phyloP scores from a whole-genome alignment of 2,888 invertebrate genomes.

The Cepaea hortensis region DNA sequence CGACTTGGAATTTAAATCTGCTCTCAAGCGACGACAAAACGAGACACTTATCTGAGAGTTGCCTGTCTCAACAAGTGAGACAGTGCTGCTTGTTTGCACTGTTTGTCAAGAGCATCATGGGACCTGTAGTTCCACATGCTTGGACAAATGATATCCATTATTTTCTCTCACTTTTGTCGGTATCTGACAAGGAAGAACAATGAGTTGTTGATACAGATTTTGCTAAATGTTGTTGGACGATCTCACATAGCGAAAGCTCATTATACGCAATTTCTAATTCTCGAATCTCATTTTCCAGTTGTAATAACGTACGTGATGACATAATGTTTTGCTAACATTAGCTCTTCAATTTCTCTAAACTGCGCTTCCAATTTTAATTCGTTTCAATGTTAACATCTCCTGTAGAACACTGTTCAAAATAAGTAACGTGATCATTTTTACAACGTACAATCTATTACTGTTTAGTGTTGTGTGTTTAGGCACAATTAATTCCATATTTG shows the following conservation, averaged over 20 bases:
- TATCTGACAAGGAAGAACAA: not conserved
- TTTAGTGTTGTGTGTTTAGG: no score
- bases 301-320: not conserved
- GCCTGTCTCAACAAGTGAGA: not conserved
- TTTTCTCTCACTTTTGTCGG: not conserved
- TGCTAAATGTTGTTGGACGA: not conserved
- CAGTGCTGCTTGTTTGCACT: not conserved
- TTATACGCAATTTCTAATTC: not conserved
- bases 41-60: not conserved
- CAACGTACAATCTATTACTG: no score
- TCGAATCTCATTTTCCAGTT: not conserved
- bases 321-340: not conserved
- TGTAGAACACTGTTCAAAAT: not conserved
- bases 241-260: not conserved
- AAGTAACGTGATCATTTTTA: no score
- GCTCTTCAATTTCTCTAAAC: not conserved
- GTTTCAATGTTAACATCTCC: not conserved
- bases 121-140: not conserved
- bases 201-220: not conserved
- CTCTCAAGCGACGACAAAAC: not conserved
- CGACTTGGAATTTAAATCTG: slow-evolving; percentile 13
- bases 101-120: not conserved
- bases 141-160: not conserved
- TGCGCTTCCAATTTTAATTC: not conserved
- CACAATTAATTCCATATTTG: not conserved